Conservation (phyloP, 2,113 vertebrate genomes). For the Collichthys lucidus region DNA sequence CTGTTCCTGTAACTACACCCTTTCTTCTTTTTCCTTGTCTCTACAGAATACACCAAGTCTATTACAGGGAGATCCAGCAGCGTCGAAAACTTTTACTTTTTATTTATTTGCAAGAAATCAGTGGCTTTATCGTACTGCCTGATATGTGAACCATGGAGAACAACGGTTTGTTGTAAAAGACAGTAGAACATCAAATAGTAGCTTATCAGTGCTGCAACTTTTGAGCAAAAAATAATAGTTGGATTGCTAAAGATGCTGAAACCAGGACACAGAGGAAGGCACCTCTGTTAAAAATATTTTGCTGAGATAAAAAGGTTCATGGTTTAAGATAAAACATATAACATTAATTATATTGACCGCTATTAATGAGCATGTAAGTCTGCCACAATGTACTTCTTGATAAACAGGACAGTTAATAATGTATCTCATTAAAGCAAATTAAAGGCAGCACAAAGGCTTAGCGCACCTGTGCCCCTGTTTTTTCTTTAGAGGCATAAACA, state of each 20-base stretch:
- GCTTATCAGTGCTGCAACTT: neutral
- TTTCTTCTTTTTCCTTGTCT: constrained; percentile 2
- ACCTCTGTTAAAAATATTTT: neutral
- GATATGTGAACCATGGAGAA: neutral
- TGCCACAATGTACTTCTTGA: neutral
- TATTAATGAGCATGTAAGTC: neutral
- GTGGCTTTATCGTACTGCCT: neutral
- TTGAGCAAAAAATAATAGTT: neutral
- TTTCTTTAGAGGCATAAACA: neutral
- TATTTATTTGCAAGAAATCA: neutral
- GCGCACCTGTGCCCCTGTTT: neutral
- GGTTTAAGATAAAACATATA: neutral
- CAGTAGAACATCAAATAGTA: constrained; percentile 9
- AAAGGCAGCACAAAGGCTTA: neutral
- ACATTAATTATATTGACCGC: neutral
- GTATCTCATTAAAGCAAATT: too few species aligned
- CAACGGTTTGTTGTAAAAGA: constrained; percentile 21
- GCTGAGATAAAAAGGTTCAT: neutral
- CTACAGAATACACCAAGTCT: constrained; percentile 14
- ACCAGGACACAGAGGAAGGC: neutral
- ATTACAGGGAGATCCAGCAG: constrained; percentile 25
- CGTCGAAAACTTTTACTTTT: neutral
- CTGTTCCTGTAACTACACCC: constrained; percentile 21
- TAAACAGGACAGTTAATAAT: neutral
- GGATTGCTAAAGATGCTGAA: constrained; percentile 2